Evolutionary conservation across 2,888 invertebrate genomes (phyloP).

Genomic region (Ophion ventricosus): DNA sequence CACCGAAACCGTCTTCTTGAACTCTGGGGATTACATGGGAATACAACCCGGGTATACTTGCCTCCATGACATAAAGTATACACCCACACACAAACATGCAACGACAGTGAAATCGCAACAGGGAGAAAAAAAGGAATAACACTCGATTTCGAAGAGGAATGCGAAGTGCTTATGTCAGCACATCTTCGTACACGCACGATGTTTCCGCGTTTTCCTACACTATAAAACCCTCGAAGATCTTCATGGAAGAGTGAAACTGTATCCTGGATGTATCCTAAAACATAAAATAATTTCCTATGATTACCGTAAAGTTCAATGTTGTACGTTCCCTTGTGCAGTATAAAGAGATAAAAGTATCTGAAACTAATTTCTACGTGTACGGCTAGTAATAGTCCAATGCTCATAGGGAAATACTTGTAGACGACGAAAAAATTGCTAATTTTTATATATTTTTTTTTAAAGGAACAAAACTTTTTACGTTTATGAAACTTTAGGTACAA

Average conservation of each 20-base stretch:
- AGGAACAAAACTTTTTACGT: no score
- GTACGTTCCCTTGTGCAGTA: no score
- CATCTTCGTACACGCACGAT: background rate
- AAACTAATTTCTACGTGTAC: no score
- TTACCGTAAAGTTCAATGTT: background rate
- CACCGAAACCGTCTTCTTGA: slow-evolving; percentile 24
- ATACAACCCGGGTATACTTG: slow-evolving; percentile 4
- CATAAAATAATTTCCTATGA: background rate
- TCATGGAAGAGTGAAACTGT: background rate
- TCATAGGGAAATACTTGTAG: no score
- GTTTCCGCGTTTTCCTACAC: background rate
- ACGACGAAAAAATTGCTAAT: no score
- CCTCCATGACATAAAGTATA: background rate
- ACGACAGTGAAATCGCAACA: background rate
- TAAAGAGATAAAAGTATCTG: no score
- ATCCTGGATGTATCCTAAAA: background rate
- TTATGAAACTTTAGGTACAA: no score
- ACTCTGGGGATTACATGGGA: slow-evolving; percentile 31
- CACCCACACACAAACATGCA: background rate
- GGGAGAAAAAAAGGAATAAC: background rate
- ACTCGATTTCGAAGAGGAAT: background rate
- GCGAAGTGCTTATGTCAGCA: background rate
- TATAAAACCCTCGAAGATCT: background rate
- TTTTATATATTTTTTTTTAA: no score
- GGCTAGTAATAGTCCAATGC: no score